phyloP scores from a whole-genome alignment of 2,797 vertebrate genomes.

The Centropyge bicolor region DNA sequence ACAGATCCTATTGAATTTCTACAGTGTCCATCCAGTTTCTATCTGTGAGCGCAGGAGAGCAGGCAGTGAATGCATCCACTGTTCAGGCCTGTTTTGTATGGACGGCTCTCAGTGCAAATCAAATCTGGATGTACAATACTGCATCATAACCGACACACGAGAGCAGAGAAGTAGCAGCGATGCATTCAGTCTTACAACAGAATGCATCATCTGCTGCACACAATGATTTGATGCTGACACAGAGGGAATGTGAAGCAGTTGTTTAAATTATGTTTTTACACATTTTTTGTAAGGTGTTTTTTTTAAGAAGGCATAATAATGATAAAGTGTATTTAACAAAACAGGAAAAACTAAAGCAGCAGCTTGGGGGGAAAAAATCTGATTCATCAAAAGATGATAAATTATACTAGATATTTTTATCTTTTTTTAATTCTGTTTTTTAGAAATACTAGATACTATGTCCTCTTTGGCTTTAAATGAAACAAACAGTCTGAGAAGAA shows the following conservation, averaged over 20 bases:
- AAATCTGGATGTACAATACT: constrained; percentile 6
- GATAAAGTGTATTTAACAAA: neutral
- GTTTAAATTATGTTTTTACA: neutral
- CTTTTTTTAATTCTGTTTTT: neutral
- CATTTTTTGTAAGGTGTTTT: neutral
- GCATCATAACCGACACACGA: neutral
- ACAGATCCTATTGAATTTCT: constrained; percentile 14
- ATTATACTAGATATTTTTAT: too few relatives aligned
- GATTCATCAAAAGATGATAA: neutral
- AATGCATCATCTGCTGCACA: neutral
- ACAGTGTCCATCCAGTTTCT: neutral
- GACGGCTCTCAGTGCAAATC: neutral
- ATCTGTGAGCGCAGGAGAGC: constrained; percentile 7
- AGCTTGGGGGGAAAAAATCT: neutral
- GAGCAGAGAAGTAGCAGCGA: neutral
- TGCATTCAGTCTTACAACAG: neutral
- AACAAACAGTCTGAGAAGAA: neutral
- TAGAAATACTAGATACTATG: neutral
- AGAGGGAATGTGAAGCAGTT: neutral
- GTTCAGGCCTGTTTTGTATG: constrained; percentile 10
- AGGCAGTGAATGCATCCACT: neutral
- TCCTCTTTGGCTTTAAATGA: neutral
- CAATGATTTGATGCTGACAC: neutral
- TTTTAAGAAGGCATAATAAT: neutral
- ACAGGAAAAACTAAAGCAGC: neutral